These are phyloP conservation scores for Polyommatus icarus DNA, from an alignment of 2,888 invertebrate species.

Conservation along the genomic window DNA sequence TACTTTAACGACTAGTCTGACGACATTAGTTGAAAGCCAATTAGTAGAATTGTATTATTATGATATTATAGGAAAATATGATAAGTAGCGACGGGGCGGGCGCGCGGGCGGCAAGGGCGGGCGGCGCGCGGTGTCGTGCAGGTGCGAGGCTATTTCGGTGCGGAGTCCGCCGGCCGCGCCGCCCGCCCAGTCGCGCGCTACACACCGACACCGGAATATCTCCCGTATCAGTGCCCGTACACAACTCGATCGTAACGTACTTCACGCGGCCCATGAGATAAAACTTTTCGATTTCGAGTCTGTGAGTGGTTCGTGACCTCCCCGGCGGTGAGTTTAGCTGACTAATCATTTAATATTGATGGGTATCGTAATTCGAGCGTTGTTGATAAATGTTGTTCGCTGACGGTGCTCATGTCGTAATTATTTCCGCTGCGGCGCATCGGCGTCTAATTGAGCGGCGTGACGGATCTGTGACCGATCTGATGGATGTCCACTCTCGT, in stretches of 20 bases:
- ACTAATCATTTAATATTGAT: background rate
- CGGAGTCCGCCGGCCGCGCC: slow-evolving; percentile 51
- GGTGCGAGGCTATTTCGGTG: slow-evolving; percentile 75
- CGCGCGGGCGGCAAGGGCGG: slow-evolving; percentile 62
- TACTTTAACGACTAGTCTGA: background rate
- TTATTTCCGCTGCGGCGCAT: slow-evolving; percentile 49
- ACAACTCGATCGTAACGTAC: background rate
- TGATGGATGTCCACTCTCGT: slow-evolving; percentile 63
- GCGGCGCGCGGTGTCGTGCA: slow-evolving; percentile 60
- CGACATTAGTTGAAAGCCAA: slow-evolving; percentile 31
- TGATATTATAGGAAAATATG: slow-evolving; percentile 48
- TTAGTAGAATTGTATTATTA: slow-evolving; percentile 34
- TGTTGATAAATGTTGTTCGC: slow-evolving; percentile 7
- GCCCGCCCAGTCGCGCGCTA: slow-evolving; percentile 67
- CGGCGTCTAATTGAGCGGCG: slow-evolving; percentile 66
- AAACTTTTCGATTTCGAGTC: background rate
- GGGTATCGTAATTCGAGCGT: background rate
- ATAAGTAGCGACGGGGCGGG: slow-evolving; percentile 62
- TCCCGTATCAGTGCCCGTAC: slow-evolving; percentile 35
- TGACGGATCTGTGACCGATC: slow-evolving; percentile 68
- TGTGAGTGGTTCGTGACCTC: slow-evolving; percentile 6
- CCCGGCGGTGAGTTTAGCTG: background rate
- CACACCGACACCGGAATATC: slow-evolving; percentile 39
- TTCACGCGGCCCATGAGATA: slow-evolving; percentile 6
- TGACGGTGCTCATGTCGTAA: slow-evolving; percentile 27